Evolutionary conservation across 2,113 vertebrate species (phyloP).

Genomic region (Ciconia maguari): DNA sequence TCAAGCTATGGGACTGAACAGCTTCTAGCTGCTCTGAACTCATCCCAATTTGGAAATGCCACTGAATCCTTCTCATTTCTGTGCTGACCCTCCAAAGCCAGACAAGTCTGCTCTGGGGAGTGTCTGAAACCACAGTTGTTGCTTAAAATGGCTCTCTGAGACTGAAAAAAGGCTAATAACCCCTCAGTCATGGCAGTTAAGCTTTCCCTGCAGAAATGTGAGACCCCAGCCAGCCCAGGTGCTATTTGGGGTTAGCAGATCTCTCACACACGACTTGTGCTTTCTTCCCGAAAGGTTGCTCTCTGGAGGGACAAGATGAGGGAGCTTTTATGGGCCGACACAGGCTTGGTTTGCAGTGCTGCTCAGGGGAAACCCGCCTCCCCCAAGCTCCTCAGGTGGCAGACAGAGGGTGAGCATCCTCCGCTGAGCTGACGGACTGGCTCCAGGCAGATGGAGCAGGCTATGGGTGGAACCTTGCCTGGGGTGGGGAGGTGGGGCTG

Average conservation of each 20-base stretch:
- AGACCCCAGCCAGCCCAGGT: neutral
- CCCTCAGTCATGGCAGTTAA: neutral
- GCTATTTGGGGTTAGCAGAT: neutral
- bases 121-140: neutral
- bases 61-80: neutral
- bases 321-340: neutral
- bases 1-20: neutral
- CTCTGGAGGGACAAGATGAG: neutral
- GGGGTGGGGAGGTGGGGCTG: neutral
- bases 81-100: neutral
- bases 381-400: neutral
- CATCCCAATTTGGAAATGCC: neutral
- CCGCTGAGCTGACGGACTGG: neutral
- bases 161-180: neutral
- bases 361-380: neutral
- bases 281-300: neutral
- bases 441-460: neutral
- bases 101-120: neutral
- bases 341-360: neutral
- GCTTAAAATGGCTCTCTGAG: neutral
- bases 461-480: neutral
- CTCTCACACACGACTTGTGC: accelerated
- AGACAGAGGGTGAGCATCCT: neutral
- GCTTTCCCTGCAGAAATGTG: neutral
- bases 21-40: neutral